These are phyloP conservation scores for Tanypteryx hageni DNA, from an alignment of 2,888 invertebrate genomes.

Conservation along the genomic window DNA sequence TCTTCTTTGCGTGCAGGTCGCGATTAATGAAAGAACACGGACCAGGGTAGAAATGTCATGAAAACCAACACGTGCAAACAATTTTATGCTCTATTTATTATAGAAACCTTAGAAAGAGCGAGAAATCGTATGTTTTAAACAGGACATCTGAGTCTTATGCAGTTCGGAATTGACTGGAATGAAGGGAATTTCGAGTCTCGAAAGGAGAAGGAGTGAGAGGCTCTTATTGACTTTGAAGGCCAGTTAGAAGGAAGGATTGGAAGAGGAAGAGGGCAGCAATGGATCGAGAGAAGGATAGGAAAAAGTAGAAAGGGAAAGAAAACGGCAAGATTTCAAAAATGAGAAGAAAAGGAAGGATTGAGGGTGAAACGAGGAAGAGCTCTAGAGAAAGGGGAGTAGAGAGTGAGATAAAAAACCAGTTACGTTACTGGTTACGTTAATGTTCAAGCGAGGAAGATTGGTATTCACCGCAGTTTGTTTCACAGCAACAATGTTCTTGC, in stretches of 20 bases:
- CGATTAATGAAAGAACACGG: conserved; percentile 9
- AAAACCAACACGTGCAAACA: conserved; percentile 23
- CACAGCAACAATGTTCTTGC: too few species aligned
- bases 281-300: too few species aligned
- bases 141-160: conserved; percentile 42
- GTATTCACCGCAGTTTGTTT: too few species aligned
- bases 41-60: not conserved
- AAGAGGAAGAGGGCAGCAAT: not conserved
- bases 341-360: too few species aligned
- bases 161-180: conserved; percentile 5
- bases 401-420: too few species aligned
- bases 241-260: not conserved
- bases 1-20: not conserved
- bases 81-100: conserved; percentile 30
- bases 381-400: too few species aligned
- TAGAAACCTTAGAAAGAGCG: not conserved
- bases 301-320: too few species aligned
- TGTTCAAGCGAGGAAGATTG: too few species aligned
- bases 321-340: too few species aligned
- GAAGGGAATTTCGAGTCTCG: conserved; percentile 9
- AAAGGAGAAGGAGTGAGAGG: not conserved
- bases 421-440: too few species aligned
- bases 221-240: not conserved
- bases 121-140: conserved; percentile 42
- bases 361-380: too few species aligned